phyloP scores from a whole-genome alignment of 1,140 invertebrate species.

The Drosophila jambulina region DNA sequence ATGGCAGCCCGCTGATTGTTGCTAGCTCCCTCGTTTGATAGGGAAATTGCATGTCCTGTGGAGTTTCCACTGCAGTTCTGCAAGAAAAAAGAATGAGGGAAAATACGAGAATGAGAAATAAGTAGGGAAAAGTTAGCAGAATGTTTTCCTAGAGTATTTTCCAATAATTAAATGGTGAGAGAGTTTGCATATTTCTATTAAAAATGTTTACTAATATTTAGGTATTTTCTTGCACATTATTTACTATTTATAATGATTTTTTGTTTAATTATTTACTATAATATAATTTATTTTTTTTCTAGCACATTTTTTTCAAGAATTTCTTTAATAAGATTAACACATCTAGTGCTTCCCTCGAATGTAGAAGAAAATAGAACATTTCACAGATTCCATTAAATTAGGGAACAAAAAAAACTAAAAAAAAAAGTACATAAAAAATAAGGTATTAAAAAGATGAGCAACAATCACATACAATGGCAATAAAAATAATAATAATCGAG shows the following conservation, averaged over 20 bases:
- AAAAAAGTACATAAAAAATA: constrained; percentile 42
- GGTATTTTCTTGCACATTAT: not conserved
- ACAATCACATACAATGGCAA: constrained; percentile 61
- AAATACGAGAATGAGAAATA: constrained; percentile 14
- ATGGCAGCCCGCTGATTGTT: constrained; percentile 11
- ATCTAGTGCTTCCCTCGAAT: not conserved
- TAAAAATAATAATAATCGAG: constrained; percentile 61
- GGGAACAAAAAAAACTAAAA: constrained; percentile 47
- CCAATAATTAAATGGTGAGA: constrained; percentile 22
- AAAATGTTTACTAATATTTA: not conserved
- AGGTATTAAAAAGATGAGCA: constrained; percentile 54
- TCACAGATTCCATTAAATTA: constrained; percentile 65
- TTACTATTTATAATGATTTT: not conserved
- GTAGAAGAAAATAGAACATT: constrained; percentile 41
- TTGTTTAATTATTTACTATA: not conserved
- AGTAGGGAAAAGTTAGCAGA: constrained; percentile 29
- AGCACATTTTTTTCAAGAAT: not conserved
- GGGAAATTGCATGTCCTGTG: constrained; percentile 40
- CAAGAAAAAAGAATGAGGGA: constrained; percentile 4
- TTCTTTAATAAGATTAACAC: constrained; percentile 13
- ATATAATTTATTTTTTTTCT: not conserved
- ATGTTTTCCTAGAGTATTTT: constrained; percentile 38
- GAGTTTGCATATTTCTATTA: not conserved
- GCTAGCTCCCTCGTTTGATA: constrained; percentile 28
- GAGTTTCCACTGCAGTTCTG: constrained; percentile 37